A percentile compares a stretch with the other conserved stretches of the same genome.
These are phyloP conservation scores for Pachyuromys duprasi DNA, from an alignment of 2,797 vertebrate genomes.

Conservation along the genomic window DNA sequence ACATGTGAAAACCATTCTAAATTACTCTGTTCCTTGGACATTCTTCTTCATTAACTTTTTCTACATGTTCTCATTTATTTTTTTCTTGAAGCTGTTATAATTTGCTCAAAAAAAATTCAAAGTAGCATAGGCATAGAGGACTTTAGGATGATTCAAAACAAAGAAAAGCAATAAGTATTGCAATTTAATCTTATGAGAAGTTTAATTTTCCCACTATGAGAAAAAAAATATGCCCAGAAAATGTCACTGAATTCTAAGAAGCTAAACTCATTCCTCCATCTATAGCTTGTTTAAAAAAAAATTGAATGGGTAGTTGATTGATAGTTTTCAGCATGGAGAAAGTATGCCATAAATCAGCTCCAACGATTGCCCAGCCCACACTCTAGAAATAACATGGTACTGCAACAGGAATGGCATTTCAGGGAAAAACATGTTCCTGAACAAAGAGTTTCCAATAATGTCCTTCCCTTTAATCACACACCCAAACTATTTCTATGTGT, in stretches of 20 bases:
- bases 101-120: constrained; percentile 53
- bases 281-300: constrained; percentile 43
- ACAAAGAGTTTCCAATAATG: constrained; percentile 28
- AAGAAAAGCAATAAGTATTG: constrained; percentile 71
- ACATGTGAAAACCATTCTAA: constrained; percentile 38
- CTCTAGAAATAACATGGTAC: background rate
- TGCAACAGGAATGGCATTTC: constrained; percentile 16
- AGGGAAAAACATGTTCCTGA: constrained; percentile 46
- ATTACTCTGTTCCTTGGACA: constrained; percentile 47
- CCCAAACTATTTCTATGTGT: constrained; percentile 15
- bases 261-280: constrained; percentile 70
- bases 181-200: constrained; percentile 67
- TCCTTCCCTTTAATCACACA: constrained; percentile 30
- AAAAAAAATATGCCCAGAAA: constrained; percentile 60
- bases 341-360: background rate
- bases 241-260: constrained; percentile 59
- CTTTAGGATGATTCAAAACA: constrained; percentile 53
- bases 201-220: constrained; percentile 70
- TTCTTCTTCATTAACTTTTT: constrained; percentile 61
- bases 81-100: constrained; percentile 51
- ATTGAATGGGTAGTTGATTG: constrained; percentile 43
- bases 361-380: constrained; percentile 24
- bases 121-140: constrained; percentile 58
- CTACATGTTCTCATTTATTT: constrained; percentile 5
- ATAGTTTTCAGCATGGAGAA: constrained; percentile 15